These are phyloP conservation scores for Ceratothoa steindachneri DNA, from an alignment of 2,888 invertebrate species.

Conservation along the genomic window DNA sequence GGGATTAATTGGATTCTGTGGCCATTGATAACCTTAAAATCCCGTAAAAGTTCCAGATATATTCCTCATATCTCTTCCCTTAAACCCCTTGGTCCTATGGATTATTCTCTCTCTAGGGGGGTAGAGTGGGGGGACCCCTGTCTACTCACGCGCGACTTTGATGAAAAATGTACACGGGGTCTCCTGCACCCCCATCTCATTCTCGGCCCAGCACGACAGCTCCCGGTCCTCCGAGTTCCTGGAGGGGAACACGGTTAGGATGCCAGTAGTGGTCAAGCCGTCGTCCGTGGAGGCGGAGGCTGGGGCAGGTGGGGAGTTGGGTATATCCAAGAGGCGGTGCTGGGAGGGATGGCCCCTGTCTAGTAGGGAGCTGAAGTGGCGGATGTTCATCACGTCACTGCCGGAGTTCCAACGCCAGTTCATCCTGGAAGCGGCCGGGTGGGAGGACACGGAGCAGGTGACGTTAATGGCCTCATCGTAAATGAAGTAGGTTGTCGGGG, in stretches of 20 bases:
- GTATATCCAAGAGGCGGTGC: no score
- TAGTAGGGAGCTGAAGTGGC: conserved; percentile 17
- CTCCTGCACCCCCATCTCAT: conserved; percentile 38
- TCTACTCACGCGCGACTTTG: conserved; percentile 44
- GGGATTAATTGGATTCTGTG: no score
- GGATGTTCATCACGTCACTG: conserved; percentile 32
- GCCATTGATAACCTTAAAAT: no score
- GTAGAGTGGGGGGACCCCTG: no score
- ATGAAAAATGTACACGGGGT: conserved; percentile 40
- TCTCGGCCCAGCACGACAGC: conserved; percentile 45
- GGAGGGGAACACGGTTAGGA: conserved; percentile 36
- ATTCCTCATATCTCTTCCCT: no score
- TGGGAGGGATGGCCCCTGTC: no score
- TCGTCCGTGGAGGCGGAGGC: conserved; percentile 8
- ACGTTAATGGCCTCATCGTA: conserved; percentile 47
- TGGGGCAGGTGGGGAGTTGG: conserved; percentile 13
- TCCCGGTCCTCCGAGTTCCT: conserved; percentile 37
- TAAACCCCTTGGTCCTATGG: no score
- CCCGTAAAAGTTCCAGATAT: no score
- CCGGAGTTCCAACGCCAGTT: conserved; percentile 44
- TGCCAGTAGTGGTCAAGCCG: neutral
- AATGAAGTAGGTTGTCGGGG: conserved; percentile 46
- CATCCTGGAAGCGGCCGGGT: conserved; percentile 30
- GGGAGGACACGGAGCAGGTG: conserved; percentile 40
- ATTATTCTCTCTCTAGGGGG: no score